phyloP scores from a whole-genome alignment of 1,140 invertebrate genomes.

The Protaetia brevitarsis region DNA sequence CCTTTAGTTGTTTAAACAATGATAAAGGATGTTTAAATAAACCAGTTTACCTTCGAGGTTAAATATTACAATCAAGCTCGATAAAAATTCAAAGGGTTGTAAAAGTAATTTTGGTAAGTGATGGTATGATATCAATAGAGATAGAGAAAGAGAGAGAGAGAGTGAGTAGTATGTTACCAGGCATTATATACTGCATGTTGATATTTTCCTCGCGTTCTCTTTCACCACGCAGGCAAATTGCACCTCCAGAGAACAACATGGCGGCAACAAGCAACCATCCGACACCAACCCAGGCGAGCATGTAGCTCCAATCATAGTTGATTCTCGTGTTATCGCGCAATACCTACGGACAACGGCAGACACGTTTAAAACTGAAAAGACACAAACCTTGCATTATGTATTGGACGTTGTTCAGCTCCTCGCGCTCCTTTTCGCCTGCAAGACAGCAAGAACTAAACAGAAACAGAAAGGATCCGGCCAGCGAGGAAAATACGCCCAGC shows the following conservation, averaged over 20 bases:
- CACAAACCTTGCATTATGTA: slow-evolving; percentile 82
- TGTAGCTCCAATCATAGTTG: slow-evolving; percentile 93
- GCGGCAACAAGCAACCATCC: slow-evolving; percentile 82
- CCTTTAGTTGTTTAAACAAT: too few relatives aligned
- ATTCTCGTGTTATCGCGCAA: slow-evolving; percentile 81
- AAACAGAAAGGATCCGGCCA: slow-evolving; percentile 74
- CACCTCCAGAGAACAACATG: slow-evolving; percentile 87
- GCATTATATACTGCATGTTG: slow-evolving; percentile 98
- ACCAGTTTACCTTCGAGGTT: too few relatives aligned
- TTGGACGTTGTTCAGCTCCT: slow-evolving; percentile 74
- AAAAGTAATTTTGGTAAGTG: background rate
- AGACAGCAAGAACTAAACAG: slow-evolving; percentile 76
- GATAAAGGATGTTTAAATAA: too few relatives aligned
- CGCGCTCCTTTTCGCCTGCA: slow-evolving; percentile 62
- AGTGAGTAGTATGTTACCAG: slow-evolving; percentile 63
- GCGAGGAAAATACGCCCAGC: slow-evolving; percentile 72
- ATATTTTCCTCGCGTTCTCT: slow-evolving; percentile 89
- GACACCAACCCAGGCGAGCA: slow-evolving; percentile 92
- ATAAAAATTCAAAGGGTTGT: slow-evolving; percentile 7
- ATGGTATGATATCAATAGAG: slow-evolving; percentile 9
- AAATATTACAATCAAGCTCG: too few relatives aligned
- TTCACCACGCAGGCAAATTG: slow-evolving; percentile 88
- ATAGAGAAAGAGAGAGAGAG: slow-evolving; percentile 10
- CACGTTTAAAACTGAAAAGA: slow-evolving; percentile 18
- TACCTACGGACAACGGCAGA: slow-evolving; percentile 59